These are phyloP conservation scores for Synergus laeviventris DNA, from an alignment of 2,888 invertebrate genomes.

Conservation along the genomic window DNA sequence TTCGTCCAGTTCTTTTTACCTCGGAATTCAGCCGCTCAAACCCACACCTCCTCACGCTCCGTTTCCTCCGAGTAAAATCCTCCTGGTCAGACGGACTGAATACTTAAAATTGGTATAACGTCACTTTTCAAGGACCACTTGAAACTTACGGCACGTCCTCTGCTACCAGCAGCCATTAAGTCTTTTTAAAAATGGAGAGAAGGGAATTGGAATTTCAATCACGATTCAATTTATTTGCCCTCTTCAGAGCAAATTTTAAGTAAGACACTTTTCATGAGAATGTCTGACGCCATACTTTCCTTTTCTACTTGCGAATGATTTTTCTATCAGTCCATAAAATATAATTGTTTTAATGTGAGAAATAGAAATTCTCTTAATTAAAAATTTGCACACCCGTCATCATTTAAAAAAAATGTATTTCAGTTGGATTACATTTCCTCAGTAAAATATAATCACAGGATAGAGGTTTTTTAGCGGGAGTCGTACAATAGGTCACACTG, in stretches of 20 bases:
- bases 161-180: neutral
- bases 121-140: constrained; percentile 24
- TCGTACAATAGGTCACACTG: constrained; percentile 6
- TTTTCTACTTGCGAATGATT: no score
- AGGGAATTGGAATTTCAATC: constrained; percentile 6
- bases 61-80: constrained; percentile 42
- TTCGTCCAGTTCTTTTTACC: constrained; percentile 62
- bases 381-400: neutral
- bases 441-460: neutral
- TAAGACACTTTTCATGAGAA: constrained; percentile 2
- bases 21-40: constrained; percentile 40
- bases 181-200: constrained; percentile 29
- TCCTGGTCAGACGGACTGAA: constrained; percentile 30
- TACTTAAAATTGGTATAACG: constrained; percentile 32
- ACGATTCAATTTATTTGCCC: constrained; percentile 13
- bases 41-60: constrained; percentile 33
- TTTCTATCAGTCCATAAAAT: neutral
- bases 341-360: no score
- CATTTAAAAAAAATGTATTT: neutral
- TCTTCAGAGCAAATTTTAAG: neutral
- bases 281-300: no score
- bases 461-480: neutral
- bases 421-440: neutral
- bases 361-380: neutral
- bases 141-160: constrained; percentile 34